Evolutionary conservation across 2,888 invertebrate species (phyloP).

Genomic region (Oeneis ivallda): DNA sequence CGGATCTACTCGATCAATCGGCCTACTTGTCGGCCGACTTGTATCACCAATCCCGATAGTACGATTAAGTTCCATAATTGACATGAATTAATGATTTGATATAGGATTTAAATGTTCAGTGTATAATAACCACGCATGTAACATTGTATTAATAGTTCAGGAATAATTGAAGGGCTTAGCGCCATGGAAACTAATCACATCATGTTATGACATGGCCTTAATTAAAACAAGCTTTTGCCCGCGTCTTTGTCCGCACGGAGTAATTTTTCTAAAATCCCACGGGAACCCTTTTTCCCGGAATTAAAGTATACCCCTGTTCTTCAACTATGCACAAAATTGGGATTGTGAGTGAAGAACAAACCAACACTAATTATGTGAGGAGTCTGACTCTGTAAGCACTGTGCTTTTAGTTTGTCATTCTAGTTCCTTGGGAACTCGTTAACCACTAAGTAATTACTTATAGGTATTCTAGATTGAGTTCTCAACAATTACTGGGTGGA

Average conservation of each 20-base stretch:
- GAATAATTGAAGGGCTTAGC: slow-evolving; percentile 25
- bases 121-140: slow-evolving; percentile 9
- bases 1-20: slow-evolving; percentile 43
- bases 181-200: slow-evolving; percentile 25
- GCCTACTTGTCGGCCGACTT: slow-evolving; percentile 22
- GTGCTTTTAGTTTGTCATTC: not conserved
- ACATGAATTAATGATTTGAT: slow-evolving; percentile 37
- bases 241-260: too few species aligned
- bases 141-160: slow-evolving; percentile 16
- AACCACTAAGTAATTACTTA: not conserved
- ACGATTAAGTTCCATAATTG: slow-evolving; percentile 34
- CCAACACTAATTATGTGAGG: too few species aligned
- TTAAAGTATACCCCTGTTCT: too few species aligned
- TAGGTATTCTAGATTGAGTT: not conserved
- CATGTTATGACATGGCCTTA: not conserved
- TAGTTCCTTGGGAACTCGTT: not conserved
- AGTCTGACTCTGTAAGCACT: too few species aligned
- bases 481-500: too few species aligned
- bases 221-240: too few species aligned
- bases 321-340: too few species aligned
- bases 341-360: too few species aligned
- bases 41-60: slow-evolving; percentile 28
- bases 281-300: too few species aligned
- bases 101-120: slow-evolving; percentile 31
- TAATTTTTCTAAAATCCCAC: too few species aligned